phyloP scores from a whole-genome alignment of 2,113 vertebrate genomes.

The Baryphthengus martii region DNA sequence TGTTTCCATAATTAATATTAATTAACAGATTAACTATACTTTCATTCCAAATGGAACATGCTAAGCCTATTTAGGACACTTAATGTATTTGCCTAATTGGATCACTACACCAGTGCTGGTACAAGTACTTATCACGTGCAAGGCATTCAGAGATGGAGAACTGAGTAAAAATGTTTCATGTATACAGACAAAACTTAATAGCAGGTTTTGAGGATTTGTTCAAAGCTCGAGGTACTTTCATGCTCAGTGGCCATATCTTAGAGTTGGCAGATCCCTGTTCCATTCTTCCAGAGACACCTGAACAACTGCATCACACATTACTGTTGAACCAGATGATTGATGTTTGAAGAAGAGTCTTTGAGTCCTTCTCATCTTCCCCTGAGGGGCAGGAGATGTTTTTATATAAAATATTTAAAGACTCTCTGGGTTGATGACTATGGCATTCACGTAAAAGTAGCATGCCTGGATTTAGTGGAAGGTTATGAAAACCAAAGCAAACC shows the following conservation, averaged over 20 bases:
- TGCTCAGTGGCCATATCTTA: background rate
- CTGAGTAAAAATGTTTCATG: background rate
- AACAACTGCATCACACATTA: background rate
- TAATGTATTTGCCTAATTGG: background rate
- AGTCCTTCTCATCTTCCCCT: background rate
- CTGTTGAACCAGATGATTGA: accelerated
- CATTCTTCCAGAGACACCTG: background rate
- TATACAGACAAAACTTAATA: background rate
- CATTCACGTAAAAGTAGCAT: background rate
- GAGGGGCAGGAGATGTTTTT: background rate
- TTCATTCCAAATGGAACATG: slow-evolving; percentile 16
- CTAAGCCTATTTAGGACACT: background rate
- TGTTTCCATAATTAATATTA: slow-evolving; percentile 35
- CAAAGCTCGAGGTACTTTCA: background rate
- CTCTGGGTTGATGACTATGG: background rate
- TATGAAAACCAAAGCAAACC: background rate
- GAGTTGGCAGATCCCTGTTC: background rate
- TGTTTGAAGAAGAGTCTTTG: background rate
- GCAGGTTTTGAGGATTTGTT: background rate
- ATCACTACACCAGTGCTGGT: background rate
- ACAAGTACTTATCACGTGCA: background rate
- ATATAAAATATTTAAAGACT: background rate
- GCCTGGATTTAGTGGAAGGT: background rate
- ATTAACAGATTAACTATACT: slow-evolving; percentile 18
- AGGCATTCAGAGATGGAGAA: background rate